These are phyloP conservation scores for Dendrocopos noguchii DNA, from an alignment of 2,113 vertebrate species.

Conservation along the genomic window DNA sequence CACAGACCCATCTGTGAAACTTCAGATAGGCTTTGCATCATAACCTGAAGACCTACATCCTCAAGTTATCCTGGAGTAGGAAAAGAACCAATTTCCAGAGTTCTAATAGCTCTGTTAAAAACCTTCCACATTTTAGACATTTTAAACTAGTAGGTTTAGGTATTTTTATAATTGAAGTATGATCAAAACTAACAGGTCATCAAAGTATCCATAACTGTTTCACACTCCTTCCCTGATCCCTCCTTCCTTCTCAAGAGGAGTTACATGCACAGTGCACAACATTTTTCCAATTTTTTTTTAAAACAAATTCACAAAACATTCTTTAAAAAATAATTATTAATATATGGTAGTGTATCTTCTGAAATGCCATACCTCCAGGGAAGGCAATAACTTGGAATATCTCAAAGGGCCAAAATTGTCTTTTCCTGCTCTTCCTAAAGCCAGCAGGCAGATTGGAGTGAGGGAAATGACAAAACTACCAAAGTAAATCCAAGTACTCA, in stretches of 20 bases:
- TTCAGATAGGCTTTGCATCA: background rate
- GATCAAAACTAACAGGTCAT: background rate
- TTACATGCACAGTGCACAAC: background rate
- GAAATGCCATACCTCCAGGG: background rate
- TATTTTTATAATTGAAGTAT: background rate
- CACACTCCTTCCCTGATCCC: background rate
- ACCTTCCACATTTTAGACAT: background rate
- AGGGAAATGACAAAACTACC: background rate
- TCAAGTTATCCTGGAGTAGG: background rate
- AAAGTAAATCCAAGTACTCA: background rate
- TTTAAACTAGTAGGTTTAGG: background rate
- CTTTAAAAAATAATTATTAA: background rate
- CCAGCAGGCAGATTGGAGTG: background rate
- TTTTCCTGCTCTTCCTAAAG: background rate
- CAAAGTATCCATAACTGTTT: background rate
- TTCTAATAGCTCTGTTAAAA: background rate
- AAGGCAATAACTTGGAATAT: background rate
- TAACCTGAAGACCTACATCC: background rate
- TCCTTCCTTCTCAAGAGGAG: background rate
- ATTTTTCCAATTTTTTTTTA: background rate
- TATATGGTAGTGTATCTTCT: background rate
- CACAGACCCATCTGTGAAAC: background rate
- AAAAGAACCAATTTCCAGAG: background rate
- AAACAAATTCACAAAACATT: background rate
- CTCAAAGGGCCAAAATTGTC: background rate